Conservation (phyloP, 2,113 vertebrate species). For the Lonchura striata region DNA sequence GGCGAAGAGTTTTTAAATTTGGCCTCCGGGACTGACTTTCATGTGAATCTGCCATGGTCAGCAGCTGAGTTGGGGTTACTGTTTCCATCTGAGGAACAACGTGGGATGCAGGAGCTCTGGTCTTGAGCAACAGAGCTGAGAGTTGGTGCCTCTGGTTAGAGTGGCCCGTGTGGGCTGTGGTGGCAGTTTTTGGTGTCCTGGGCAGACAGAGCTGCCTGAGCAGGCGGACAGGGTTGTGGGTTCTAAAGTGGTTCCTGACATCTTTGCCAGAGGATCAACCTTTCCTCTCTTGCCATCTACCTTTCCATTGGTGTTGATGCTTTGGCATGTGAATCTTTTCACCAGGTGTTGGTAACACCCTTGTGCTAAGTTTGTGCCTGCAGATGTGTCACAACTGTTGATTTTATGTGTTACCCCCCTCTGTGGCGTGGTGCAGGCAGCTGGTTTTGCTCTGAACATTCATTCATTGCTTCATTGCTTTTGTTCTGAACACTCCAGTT, state of each 20-base stretch:
- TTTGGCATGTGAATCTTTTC: neutral
- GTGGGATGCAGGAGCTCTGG: neutral
- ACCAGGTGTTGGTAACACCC: neutral
- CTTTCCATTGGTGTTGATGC: neutral
- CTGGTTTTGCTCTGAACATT: too few species aligned
- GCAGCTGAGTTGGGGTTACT: neutral
- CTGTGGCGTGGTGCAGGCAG: neutral
- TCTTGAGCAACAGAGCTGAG: neutral
- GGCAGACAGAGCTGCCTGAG: neutral
- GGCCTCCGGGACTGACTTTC: neutral
- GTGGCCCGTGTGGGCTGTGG: neutral
- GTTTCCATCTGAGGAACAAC: neutral
- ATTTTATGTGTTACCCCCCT: neutral
- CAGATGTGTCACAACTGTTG: neutral
- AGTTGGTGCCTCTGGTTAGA: neutral
- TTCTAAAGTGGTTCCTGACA: neutral
- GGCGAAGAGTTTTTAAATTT: neutral
- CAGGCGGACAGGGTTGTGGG: neutral
- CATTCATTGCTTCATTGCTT: neutral
- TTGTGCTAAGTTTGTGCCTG: neutral
- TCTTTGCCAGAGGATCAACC: neutral
- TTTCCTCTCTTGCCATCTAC: neutral
- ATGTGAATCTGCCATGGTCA: accelerated
- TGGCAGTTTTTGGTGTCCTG: neutral
- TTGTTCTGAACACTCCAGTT: neutral